Evolutionary conservation across 2,797 vertebrate species (phyloP), one percentile per base, ranked within the genome.

Genomic region (Capromys pilorides): DNA sequence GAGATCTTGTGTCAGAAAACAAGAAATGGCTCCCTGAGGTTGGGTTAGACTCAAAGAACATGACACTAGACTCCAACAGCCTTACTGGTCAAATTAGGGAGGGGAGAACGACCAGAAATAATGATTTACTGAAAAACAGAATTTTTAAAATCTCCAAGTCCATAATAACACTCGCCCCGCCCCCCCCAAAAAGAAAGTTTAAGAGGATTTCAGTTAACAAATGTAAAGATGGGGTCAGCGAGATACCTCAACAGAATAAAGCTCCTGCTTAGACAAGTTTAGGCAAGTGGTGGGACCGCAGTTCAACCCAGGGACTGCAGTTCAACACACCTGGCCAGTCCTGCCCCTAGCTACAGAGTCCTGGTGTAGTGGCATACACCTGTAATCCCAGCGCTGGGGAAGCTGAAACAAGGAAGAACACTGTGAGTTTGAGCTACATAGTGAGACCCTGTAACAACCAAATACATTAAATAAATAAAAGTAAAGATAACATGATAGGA

Each of bases 91-190:
- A 86, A 51, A 75, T 64, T 21, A 9, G 2, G 3, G 41, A 26
- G 0, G 3, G 36, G 0, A 2, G 6, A 31, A 0, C 33, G 57
- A 39, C 45, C 13, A 66, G 64, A 64, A 89, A 54, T 7, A 73
- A 57, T 24, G 77, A 62, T 41, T 59, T 41, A 92, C 41, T 66
- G 24, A 49, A 73, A 86, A 92, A 49, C 0, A 21, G 39, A 73
- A 51, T 69, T 41, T 28, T 0, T 13, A 75, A 83, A 88, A 80
- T 18, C n/a, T 62, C 24, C 5, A 26, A 92, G 36, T 71, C 39
- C 59, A 59, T 1, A 81, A 5, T 77, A 22, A 75, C 5, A 57
- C 14, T 3, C 54, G 1, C 16, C 33, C 16, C 49, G 14, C 16
- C 16, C 33, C 16, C 57, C 39, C n/a, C 24, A 11, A 51, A 78